Evolutionary conservation across 2,888 invertebrate species (phyloP).

Genomic region (Caenorhabditis sp.): DNA sequence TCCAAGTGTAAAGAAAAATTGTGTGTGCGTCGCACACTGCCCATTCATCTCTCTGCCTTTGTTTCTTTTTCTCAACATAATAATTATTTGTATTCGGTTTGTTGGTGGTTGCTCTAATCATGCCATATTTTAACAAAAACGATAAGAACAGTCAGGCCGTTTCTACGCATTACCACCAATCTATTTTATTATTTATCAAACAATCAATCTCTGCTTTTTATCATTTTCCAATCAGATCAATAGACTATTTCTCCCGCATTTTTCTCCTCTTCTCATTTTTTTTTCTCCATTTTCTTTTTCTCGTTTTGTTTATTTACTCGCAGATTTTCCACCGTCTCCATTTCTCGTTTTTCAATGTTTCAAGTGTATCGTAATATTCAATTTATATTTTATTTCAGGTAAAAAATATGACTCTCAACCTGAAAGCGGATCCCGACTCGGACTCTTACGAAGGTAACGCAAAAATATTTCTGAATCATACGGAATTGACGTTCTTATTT

Average conservation of each 20-base stretch:
- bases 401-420: not conserved
- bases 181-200: not conserved
- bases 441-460: not conserved
- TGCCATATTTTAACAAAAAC: not conserved
- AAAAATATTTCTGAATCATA: not conserved
- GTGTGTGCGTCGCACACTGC: not conserved
- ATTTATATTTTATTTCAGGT: not conserved
- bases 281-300: not conserved
- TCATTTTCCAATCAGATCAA: not conserved
- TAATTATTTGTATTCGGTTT: not conserved
- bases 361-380: not conserved
- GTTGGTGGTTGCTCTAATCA: conserved; percentile 1
- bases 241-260: not conserved
- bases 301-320: not conserved
- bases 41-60: not conserved
- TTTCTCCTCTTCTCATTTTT: not conserved
- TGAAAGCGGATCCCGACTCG: not conserved
- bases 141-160: not conserved
- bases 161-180: not conserved
- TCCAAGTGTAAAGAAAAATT: not conserved
- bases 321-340: not conserved
- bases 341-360: too few species aligned
- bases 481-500: not conserved
- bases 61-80: not conserved
- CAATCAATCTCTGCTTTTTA: not conserved